Base-by-base conservation (phyloP, 1,140 invertebrate genomes). In the Sogatella furcifera region DNA sequence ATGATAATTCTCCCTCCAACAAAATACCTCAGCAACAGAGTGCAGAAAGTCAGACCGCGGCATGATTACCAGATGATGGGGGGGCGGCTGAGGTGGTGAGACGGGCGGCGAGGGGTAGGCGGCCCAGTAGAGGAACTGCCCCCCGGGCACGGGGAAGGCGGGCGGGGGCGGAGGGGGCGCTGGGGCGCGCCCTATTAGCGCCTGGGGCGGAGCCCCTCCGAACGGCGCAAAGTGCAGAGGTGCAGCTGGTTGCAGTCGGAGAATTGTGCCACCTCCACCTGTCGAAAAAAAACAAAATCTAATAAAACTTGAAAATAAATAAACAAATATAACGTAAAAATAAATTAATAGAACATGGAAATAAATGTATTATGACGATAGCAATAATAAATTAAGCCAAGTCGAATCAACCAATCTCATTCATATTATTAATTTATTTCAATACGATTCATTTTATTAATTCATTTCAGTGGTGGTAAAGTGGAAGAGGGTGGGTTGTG, bases 41-140 rank as follows among this genome's bases (percentile, higher is more conserved):
- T 61, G 54, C 15, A 61, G 60, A n/a, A 61, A 28, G 52, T 56
- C 49, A 2, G 60, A 31, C 41, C 53, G 53, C n/a, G 59, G 34
- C 21, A 55, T 53, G 41, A 56, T 46, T 41, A 61, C 44, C 41
- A 61, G 17, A 19, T 55, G 19, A 24, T 53, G 31, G n/a, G 24
- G 31, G n/a, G 41, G 61, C 3, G 55, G 61, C 46, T 58, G 55
- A 1, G 58, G 53, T 1, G 58, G 62, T 19, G 43, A 55, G 52
- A 63, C 62, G 11, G 62, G 59, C 11, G 62, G 62, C 19, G 59
- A 60, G 9, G 53, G 58, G 22, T 63, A 60, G 1, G 34, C 34
- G 1, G 58, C 42, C 58, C 59, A 63, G 53, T 59, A 63, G 22
- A 63, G 55, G 44, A 57, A 61, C 19, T 44, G 58, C 34, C 24